These are phyloP conservation scores for Botia kubotai DNA, from an alignment of 2,797 vertebrate species.

Conservation along the genomic window DNA sequence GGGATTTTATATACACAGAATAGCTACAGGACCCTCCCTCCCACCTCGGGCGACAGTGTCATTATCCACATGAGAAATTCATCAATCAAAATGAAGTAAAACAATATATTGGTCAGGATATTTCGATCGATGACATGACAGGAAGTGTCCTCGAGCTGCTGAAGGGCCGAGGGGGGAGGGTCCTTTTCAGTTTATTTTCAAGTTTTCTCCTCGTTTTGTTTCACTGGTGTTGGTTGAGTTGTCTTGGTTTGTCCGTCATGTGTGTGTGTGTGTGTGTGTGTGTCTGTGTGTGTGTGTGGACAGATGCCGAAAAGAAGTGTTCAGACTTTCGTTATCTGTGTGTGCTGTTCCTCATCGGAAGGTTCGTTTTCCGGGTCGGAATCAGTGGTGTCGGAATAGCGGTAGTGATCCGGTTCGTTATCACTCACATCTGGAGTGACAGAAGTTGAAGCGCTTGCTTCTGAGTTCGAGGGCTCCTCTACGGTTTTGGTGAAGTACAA, in stretches of 20 bases:
- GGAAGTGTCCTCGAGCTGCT: constrained; percentile 93
- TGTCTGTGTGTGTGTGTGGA: constrained; percentile 56
- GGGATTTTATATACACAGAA: constrained; percentile 87
- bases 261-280: constrained; percentile 74
- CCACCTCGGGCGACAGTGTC: constrained; percentile 90
- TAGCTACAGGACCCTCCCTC: constrained; percentile 96
- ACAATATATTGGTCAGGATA: constrained; percentile 85
- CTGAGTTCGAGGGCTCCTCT: constrained; percentile 96
- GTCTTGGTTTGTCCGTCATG: constrained; percentile 47
- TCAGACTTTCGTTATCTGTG: constrained; percentile 99
- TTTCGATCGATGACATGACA: constrained; percentile 83
- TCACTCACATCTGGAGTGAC: constrained; percentile 99
- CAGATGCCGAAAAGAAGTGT: constrained; percentile 88
- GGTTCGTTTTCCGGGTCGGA: constrained; percentile 99
- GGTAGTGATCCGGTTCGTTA: constrained; percentile 99
- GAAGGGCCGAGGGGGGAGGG: constrained; percentile 73
- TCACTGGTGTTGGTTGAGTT: constrained; percentile 66
- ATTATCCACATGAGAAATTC: constrained; percentile 89
- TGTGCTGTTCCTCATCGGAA: constrained; percentile 99
- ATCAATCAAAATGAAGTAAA: constrained; percentile 78
- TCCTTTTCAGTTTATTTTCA: constrained; percentile 98
- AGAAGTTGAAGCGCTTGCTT: constrained; percentile 96
- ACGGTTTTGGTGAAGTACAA: constrained; percentile 99
- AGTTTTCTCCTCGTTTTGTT: constrained; percentile 92
- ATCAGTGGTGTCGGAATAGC: constrained; percentile 99